phyloP scores from a whole-genome alignment of 2,888 invertebrate genomes.

The Ectemnius lituratus region DNA sequence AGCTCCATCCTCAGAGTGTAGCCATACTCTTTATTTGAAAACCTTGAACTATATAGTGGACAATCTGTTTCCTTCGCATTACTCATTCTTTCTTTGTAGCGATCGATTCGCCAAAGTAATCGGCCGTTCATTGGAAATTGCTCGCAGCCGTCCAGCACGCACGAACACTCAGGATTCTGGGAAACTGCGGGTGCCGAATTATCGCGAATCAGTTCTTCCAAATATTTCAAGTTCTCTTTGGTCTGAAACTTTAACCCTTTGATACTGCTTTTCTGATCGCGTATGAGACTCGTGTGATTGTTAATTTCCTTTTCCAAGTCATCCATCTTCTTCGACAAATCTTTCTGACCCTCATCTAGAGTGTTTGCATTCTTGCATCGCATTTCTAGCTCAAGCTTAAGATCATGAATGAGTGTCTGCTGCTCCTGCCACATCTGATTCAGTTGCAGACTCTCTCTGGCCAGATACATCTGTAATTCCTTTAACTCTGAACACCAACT shows the following conservation, averaged over 20 bases:
- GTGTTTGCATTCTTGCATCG: slow-evolving; percentile 77
- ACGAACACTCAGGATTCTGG: slow-evolving; percentile 12
- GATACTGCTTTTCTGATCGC: slow-evolving; percentile 42
- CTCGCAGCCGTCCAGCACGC: slow-evolving; percentile 11
- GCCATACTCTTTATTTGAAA: slow-evolving; percentile 86
- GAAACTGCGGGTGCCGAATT: slow-evolving; percentile 10
- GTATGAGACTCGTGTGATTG: slow-evolving; percentile 36
- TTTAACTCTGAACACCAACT: slow-evolving; percentile 64
- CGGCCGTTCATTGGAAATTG: slow-evolving; percentile 77
- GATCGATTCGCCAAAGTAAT: slow-evolving; percentile 85
- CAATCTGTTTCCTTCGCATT: slow-evolving; percentile 84
- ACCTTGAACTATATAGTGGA: slow-evolving; percentile 83
- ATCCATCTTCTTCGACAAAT: slow-evolving; percentile 79
- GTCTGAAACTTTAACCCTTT: slow-evolving; percentile 63
- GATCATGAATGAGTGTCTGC: slow-evolving; percentile 75
- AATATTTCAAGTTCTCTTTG: slow-evolving; percentile 60
- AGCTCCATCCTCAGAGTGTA: slow-evolving; percentile 86
- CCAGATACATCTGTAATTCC: slow-evolving; percentile 72
- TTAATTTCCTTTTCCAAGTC: slow-evolving; percentile 76
- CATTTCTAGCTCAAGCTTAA: slow-evolving; percentile 80
- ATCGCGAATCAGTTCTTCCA: slow-evolving; percentile 62
- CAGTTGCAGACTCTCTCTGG: slow-evolving; percentile 74
- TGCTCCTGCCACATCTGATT: slow-evolving; percentile 76
- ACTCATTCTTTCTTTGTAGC: slow-evolving; percentile 83
- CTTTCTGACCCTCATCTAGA: slow-evolving; percentile 77